phyloP scores from a whole-genome alignment of 2,797 vertebrate species.

The Dromococcyx pavoninus region DNA sequence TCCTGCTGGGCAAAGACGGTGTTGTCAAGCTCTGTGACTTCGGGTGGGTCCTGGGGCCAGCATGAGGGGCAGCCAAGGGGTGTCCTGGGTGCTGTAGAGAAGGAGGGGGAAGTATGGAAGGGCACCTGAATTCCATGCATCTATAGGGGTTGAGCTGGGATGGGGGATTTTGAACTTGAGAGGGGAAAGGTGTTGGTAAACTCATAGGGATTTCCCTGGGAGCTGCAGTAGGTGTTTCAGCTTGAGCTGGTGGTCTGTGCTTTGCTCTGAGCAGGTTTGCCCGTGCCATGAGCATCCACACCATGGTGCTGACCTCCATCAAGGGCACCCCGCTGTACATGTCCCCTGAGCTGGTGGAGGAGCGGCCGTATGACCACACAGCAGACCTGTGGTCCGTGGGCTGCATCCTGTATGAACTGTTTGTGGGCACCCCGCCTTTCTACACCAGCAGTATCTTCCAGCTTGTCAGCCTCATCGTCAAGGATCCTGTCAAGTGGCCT shows the following conservation, averaged over 20 bases:
- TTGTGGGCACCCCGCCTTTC: slow-evolving; percentile 93
- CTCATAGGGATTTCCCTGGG: not conserved
- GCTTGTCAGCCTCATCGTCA: slow-evolving; percentile 89
- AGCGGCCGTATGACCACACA: slow-evolving; percentile 93
- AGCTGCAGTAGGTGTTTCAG: not conserved
- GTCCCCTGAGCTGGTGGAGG: slow-evolving; percentile 95
- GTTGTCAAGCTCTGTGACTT: slow-evolving; percentile 97
- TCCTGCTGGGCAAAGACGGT: slow-evolving; percentile 90
- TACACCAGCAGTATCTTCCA: slow-evolving; percentile 95
- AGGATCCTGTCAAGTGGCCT: slow-evolving; percentile 90
- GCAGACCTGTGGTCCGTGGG: slow-evolving; percentile 96
- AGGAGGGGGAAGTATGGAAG: not conserved
- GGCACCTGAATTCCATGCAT: not conserved
- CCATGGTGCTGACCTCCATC: slow-evolving; percentile 95
- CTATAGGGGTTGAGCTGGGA: not conserved
- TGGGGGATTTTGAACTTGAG: not conserved
- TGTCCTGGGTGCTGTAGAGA: not conserved
- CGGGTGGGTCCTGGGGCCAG: slow-evolving; percentile 79
- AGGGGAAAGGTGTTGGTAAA: not conserved
- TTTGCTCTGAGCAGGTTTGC: slow-evolving; percentile 85
- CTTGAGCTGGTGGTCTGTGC: not conserved
- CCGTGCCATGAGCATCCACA: slow-evolving; percentile 94
- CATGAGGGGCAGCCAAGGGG: not conserved
- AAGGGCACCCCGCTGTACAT: slow-evolving; percentile 98
- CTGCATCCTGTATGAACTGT: slow-evolving; percentile 95